Base-by-base conservation (phyloP, 2,888 invertebrate species). In the Nymphalis c-album region DNA sequence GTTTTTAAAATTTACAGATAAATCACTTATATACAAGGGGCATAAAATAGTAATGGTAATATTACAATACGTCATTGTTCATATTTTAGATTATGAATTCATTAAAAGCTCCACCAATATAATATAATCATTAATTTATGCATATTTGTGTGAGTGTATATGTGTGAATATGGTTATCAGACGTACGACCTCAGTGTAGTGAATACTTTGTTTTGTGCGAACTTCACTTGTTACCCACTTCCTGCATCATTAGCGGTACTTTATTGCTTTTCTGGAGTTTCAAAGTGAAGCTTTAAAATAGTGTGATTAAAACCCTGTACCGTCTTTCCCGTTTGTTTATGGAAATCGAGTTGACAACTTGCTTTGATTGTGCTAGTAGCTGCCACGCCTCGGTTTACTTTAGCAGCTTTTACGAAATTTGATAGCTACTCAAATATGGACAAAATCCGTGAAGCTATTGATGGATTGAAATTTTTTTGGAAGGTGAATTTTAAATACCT, bases 271-370 rank as follows among this genome's bases (percentile, higher is more conserved):
- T 77, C 78, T 75, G 67, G 67, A 70, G 69, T 68, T 65, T 63
- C 68, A 59, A 77, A 69, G 60, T 48, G 78, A 82, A 20, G 82
- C 83, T 84, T 85, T 84, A 83, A 86, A 88, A 88, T 84, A 80
- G 80, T 85, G 84, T 87, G 85, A 89, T 90, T 88, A 87, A 88
- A 89, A 86, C 86, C 83, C 81, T 76, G 84, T 72, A 85, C 85
- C 84, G 85, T 85, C 89, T 86, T 87, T 81, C 85, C 82, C 81
- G 91, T 91, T 91, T 91, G 90, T 88, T 87, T 91, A 91, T 91
- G 91, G 81, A 85, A 91, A 91, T 91, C 81, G 83, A 85, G 86
- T 86, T 87, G 88, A 88, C 88, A 88, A 90, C 86, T 89, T 89
- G 80, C 89, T 89, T 88, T 90, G 88, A 90, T 90, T 91, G 79